These are phyloP conservation scores for Motacilla alba DNA, from an alignment of 2,113 vertebrate genomes.

Conservation along the genomic window DNA sequence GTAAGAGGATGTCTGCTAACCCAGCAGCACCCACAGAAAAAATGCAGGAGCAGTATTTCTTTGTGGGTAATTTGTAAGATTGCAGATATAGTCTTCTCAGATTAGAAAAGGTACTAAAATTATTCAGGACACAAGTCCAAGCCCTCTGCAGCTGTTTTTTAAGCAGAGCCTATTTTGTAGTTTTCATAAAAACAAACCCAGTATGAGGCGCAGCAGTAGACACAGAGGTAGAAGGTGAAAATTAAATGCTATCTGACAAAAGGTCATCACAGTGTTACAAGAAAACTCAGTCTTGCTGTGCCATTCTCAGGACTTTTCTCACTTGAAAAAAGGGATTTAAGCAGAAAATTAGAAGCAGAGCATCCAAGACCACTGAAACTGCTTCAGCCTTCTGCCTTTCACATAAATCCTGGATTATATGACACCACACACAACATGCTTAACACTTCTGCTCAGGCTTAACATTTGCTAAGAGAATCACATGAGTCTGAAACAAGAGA, in stretches of 20 bases:
- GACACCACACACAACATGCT: not conserved
- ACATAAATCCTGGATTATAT: not conserved
- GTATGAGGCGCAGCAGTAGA: not conserved
- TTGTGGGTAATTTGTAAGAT: not conserved
- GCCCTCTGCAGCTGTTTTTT: not conserved
- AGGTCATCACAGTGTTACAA: not conserved
- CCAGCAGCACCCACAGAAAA: not conserved
- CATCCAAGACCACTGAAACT: not conserved
- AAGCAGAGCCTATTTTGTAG: not conserved
- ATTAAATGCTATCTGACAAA: not conserved
- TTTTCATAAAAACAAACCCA: not conserved
- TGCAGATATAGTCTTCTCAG: not conserved
- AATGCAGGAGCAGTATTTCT: not conserved
- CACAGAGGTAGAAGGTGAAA: not conserved
- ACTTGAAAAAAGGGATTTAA: not conserved
- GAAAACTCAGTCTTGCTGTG: not conserved
- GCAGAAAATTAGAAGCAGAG: not conserved
- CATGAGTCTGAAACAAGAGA: not conserved
- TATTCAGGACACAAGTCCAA: not conserved
- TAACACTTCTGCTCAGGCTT: not conserved
- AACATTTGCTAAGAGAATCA: not conserved
- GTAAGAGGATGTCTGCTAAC: not conserved
- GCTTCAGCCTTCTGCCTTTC: not conserved
- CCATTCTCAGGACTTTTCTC: not conserved
- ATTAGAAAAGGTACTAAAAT: not conserved